These are phyloP conservation scores for Acropora yongei DNA, from an alignment of 64 coral and sea anemone genomes.

Conservation along the genomic window DNA sequence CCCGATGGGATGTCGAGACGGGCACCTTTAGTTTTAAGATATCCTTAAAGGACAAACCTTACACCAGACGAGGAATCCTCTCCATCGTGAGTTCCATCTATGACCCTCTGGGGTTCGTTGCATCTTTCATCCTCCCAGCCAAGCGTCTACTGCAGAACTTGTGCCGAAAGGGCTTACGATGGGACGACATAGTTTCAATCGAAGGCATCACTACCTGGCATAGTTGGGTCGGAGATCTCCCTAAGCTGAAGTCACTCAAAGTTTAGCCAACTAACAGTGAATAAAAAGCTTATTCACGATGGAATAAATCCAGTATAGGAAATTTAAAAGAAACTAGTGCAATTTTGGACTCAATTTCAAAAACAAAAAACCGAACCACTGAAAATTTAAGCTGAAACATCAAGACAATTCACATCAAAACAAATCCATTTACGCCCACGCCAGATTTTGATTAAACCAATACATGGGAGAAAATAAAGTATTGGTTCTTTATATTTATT, in stretches of 20 bases:
- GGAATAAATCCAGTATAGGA: too few species aligned
- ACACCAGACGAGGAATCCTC: constrained; percentile 10
- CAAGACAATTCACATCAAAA: too few species aligned
- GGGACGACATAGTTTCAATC: background rate
- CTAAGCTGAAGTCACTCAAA: background rate
- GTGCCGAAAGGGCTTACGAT: background rate
- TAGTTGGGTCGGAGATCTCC: constrained; percentile 7
- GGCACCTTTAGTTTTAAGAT: constrained; percentile 29
- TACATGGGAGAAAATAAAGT: too few species aligned
- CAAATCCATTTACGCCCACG: too few species aligned
- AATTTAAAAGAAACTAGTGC: too few species aligned
- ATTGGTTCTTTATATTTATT: too few species aligned
- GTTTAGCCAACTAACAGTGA: background rate
- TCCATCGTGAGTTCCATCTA: constrained; percentile 39
- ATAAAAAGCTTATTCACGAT: too few species aligned
- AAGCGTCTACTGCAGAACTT: constrained; percentile 42
- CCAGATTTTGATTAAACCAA: too few species aligned
- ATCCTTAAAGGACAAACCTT: constrained; percentile 18
- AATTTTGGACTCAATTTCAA: too few species aligned
- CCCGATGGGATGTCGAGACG: constrained; percentile 18
- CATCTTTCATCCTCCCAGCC: constrained; percentile 10
- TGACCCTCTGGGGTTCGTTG: constrained; percentile 47
- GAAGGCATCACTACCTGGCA: constrained; percentile 10
- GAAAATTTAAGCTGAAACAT: too few species aligned
- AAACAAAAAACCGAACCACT: too few species aligned